Evolutionary conservation across 2,797 vertebrate genomes (phyloP).

Genomic region (Enteromius argenteus): DNA sequence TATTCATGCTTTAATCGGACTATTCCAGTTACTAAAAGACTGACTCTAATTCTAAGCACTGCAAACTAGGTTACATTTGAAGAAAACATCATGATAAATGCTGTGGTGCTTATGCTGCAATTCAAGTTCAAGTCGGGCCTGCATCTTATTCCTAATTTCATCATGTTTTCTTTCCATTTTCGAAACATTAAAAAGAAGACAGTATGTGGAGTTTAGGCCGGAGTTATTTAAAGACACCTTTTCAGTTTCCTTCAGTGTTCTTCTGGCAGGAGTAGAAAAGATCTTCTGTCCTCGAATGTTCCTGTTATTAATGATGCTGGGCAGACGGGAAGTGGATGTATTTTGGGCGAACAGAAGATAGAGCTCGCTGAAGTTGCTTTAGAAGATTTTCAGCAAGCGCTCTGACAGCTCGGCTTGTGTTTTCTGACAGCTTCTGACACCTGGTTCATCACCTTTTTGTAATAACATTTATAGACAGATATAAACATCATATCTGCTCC

Average conservation of each 20-base stretch:
- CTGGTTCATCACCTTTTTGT: conserved; percentile 4
- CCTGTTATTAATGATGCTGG: conserved; percentile 30
- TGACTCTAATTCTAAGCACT: background rate
- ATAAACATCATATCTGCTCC: background rate
- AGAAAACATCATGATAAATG: background rate
- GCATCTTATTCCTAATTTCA: background rate
- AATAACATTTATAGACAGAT: background rate
- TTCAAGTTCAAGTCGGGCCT: background rate
- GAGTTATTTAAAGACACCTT: conserved; percentile 44
- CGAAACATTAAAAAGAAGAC: background rate
- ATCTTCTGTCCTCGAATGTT: conserved; percentile 24
- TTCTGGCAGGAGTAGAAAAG: conserved; percentile 27
- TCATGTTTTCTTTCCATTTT: background rate
- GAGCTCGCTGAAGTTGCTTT: conserved; percentile 36
- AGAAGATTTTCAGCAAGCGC: conserved; percentile 33
- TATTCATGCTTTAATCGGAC: conserved; percentile 8
- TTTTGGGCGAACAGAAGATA: conserved; percentile 53
- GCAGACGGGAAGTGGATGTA: conserved; percentile 40
- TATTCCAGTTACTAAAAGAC: background rate
- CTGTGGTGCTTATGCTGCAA: too few relatives aligned
- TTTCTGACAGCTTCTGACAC: conserved; percentile 9
- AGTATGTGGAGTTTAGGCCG: background rate
- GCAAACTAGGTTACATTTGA: background rate
- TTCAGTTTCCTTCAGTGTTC: conserved; percentile 42
- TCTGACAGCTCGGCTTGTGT: conserved; percentile 36